phyloP scores from a whole-genome alignment of 2,888 invertebrate species.

The Dusona sp. region DNA sequence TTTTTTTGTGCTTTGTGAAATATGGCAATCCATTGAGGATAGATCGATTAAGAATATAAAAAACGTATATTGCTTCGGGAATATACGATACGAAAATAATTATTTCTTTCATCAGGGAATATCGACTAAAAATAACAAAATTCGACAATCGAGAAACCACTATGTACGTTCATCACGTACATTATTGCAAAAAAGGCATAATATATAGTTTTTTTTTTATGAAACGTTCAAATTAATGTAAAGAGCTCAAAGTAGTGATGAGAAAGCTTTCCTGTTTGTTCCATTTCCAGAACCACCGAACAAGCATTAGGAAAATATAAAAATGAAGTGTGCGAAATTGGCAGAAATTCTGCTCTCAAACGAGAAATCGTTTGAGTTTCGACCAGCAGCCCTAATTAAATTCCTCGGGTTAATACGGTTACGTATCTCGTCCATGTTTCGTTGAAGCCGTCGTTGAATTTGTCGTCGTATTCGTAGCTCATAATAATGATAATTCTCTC shows the following conservation, averaged over 20 bases:
- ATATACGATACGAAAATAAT: slow-evolving; percentile 7
- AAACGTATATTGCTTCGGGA: neutral
- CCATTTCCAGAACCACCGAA: neutral
- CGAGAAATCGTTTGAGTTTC: slow-evolving; percentile 54
- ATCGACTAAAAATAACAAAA: neutral
- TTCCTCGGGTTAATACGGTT: slow-evolving; percentile 72
- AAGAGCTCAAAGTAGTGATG: neutral
- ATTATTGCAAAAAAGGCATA: neutral
- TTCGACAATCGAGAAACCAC: neutral
- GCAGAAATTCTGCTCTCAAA: slow-evolving; percentile 2
- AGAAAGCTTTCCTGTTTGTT: neutral
- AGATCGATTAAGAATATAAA: neutral
- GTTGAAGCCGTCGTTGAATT: slow-evolving; percentile 57
- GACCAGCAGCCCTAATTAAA: slow-evolving; percentile 71
- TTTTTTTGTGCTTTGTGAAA: slow-evolving; percentile 23
- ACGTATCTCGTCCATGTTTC: slow-evolving; percentile 69
- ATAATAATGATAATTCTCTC: slow-evolving; percentile 51
- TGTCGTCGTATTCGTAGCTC: slow-evolving; percentile 29
- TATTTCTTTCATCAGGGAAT: neutral
- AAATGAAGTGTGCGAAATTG: neutral
- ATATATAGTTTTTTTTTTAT: neutral
- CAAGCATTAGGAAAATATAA: neutral
- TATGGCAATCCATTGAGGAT: neutral
- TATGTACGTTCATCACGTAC: too few relatives aligned
- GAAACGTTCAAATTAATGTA: neutral